A percentile compares a stretch with the other conserved stretches of the same genome.
Conservation (phyloP, 2,888 invertebrate species). For the Netelia melanura region DNA sequence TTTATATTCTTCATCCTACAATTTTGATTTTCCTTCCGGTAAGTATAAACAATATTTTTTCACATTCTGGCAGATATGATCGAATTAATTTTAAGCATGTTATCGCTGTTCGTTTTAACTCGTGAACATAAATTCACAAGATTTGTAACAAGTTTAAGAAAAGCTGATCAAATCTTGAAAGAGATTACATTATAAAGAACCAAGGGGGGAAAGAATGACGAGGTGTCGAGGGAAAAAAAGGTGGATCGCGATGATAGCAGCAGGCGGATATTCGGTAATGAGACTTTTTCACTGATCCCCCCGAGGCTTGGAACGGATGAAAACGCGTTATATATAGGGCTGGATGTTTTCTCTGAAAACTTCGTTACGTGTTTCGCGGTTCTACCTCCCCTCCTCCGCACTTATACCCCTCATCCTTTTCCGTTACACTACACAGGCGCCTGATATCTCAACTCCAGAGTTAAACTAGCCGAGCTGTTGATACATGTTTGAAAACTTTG, state of each 20-base stretch:
- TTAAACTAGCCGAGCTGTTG: slow-evolving; percentile 19
- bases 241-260: slow-evolving; percentile 29
- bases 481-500: slow-evolving; percentile 37
- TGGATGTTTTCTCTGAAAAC: slow-evolving; percentile 78
- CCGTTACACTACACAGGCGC: slow-evolving; percentile 22
- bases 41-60: background rate
- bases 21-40: background rate
- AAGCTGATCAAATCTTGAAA: background rate
- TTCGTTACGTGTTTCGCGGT: slow-evolving; percentile 73
- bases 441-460: slow-evolving; percentile 15
- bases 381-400: slow-evolving; percentile 61
- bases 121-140: background rate
- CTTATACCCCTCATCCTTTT: slow-evolving; percentile 30
- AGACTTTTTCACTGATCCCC: slow-evolving; percentile 38
- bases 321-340: slow-evolving; percentile 75
- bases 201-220: background rate
- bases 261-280: slow-evolving; percentile 47
- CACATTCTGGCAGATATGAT: background rate
- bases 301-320: slow-evolving; percentile 70
- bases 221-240: slow-evolving; percentile 30
- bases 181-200: background rate
- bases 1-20: background rate
- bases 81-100: background rate
- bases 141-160: slow-evolving; percentile 4
- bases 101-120: background rate